Base-by-base conservation (phyloP, 2,797 vertebrate genomes). In the Halcyon chelicuti region DNA sequence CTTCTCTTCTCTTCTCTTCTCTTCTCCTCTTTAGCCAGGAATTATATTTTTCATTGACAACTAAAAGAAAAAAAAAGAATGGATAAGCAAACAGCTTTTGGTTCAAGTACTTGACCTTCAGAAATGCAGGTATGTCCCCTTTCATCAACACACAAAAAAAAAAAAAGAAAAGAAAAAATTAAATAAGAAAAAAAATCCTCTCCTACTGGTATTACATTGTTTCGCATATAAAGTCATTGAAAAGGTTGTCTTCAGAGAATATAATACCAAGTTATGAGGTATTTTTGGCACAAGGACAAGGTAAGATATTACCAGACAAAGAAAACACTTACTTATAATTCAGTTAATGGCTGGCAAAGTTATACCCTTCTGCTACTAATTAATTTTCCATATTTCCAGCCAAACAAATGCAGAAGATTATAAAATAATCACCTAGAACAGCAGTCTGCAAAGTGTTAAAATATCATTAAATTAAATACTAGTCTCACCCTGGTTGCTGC, bases 371-470 rank as follows among this genome's bases (percentile, higher is more conserved):
- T 93, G 79, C 63, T 84, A 58, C 62, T 94, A 95, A 97, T 93
- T 96, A 92, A 93, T 88, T 96, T 97, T 95, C 94, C 87, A 52
- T 89, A 88, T 88, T 92, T 75, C 66, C 70, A 96, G 79, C 81
- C 90, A 95, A 93, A 83, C 13, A 49, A 90, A 90, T 16, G 42
- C 1, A 2, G 42, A 89, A 28, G 28, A 70, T 72, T 77, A 12
- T 71, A 76, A 58, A 93, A 83, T 60, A 93, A 90, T 75, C 62
- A 93, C 51, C 25, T 35, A 81, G 65, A 78, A 94, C 54, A 89
- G 65, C 72, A 94, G 78, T 44, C 73, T 90, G 65, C 87, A 90
- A 94, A 95, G 81, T 82, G 89, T 94, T 96, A 96, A 94, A 87
- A 51, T n/a, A 70, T 67, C 57, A 1, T 82, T 71, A 57, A 66